Conservation (phyloP, 2,113 vertebrate species). For the Aptenodytes forsteri region DNA sequence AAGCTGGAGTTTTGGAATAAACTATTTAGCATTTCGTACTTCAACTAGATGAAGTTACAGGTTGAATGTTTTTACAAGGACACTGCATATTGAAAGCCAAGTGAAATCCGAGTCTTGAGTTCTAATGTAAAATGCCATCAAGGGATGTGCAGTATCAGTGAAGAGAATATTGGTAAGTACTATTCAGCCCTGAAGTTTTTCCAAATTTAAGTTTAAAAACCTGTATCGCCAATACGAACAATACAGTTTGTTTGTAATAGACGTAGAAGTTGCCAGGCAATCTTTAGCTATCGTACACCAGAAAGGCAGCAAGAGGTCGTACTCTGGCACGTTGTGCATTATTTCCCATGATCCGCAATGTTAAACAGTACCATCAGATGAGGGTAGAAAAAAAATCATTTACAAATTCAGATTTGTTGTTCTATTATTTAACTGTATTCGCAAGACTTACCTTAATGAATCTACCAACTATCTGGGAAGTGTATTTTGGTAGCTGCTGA, state of each 20-base stretch:
- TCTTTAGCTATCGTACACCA: background rate
- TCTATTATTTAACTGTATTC: background rate
- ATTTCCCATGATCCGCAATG: background rate
- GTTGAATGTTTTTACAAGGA: background rate
- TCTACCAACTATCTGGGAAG: conserved; percentile 97
- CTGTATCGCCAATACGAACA: background rate
- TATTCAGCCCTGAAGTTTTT: background rate
- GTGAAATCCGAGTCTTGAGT: background rate
- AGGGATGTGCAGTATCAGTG: background rate
- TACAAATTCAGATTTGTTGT: background rate
- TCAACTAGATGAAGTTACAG: background rate
- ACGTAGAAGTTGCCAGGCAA: background rate
- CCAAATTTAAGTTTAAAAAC: background rate
- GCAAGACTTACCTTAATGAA: conserved; percentile 93
- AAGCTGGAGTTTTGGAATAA: background rate
- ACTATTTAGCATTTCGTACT: background rate
- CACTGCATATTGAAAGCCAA: background rate
- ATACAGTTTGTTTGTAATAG: background rate
- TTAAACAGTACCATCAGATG: background rate
- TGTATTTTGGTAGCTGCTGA: conserved; percentile 96
- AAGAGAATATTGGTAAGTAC: background rate
- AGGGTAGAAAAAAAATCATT: background rate
- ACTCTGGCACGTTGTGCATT: background rate
- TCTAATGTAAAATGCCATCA: background rate
- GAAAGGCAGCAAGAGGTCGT: background rate